Evolutionary conservation across 2,888 invertebrate species (phyloP).

Genomic region (Bombylius major): DNA sequence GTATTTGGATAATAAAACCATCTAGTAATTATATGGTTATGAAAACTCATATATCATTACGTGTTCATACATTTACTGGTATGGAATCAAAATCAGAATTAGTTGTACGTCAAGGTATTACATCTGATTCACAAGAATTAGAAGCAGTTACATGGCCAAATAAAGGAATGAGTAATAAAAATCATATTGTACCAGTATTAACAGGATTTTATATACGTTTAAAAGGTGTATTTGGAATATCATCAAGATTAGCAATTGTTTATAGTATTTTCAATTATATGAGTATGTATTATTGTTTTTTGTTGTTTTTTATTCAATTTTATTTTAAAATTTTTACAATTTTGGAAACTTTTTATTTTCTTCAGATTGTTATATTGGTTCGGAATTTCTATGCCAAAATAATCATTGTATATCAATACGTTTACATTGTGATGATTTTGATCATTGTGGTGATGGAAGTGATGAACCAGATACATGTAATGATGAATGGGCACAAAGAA

Average conservation of each 20-base stretch:
- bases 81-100: slow-evolving; percentile 51
- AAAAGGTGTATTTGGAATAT: slow-evolving; percentile 48
- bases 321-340: not conserved
- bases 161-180: slow-evolving; percentile 36
- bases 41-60: slow-evolving; percentile 53
- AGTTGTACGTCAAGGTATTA: slow-evolving; percentile 52
- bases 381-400: slow-evolving; percentile 58
- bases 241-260: slow-evolving; percentile 52
- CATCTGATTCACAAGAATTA: slow-evolving; percentile 47
- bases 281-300: slow-evolving; percentile 36
- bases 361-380: slow-evolving; percentile 51
- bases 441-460: slow-evolving; percentile 62
- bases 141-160: slow-evolving; percentile 47
- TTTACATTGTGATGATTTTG: slow-evolving; percentile 60
- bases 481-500: slow-evolving; percentile 42
- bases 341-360: not conserved
- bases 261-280: slow-evolving; percentile 59
- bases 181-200: slow-evolving; percentile 48
- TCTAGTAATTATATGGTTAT: slow-evolving; percentile 49
- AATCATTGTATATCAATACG: slow-evolving; percentile 54
- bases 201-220: slow-evolving; percentile 58
- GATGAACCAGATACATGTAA: slow-evolving; percentile 53
- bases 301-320: not conserved
- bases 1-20: slow-evolving; percentile 58
- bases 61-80: slow-evolving; percentile 44